Conservation (phyloP, 2,797 vertebrate genomes). For the Pseudochirops cupreus region DNA sequence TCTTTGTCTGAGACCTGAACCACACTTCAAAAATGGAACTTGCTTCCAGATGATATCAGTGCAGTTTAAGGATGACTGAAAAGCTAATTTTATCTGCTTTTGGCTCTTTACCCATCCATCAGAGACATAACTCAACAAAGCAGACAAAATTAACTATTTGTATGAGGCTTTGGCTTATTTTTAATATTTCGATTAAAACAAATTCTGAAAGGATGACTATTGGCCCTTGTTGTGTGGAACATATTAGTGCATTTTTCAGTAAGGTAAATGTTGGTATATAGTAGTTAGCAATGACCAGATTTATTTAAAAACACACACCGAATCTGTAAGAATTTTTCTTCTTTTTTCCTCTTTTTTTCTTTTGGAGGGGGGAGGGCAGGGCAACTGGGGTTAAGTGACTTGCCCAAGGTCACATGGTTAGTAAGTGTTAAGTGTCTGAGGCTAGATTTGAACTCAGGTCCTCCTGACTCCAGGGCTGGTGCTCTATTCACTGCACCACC, state of each 20-base stretch:
- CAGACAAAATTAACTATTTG: conserved; percentile 82
- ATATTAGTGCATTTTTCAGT: conserved; percentile 58
- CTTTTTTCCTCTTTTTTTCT: too few species aligned
- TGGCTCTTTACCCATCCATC: conserved; percentile 83
- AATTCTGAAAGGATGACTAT: conserved; percentile 76
- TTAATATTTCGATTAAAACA: conserved; percentile 85
- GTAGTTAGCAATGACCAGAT: neutral
- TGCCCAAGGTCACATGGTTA: too few species aligned
- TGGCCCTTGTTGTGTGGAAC: conserved; percentile 49
- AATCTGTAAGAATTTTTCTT: neutral
- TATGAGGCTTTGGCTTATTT: conserved; percentile 80
- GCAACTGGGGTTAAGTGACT: too few species aligned
- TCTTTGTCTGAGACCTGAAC: conserved; percentile 82
- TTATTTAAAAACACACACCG: neutral
- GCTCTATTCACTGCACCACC: too few species aligned
- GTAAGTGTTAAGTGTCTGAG: too few species aligned
- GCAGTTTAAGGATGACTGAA: conserved; percentile 87
- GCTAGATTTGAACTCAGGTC: too few species aligned
- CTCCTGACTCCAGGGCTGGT: too few species aligned
- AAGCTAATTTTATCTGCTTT: conserved; percentile 87
- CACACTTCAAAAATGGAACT: conserved; percentile 86
- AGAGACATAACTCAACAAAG: conserved; percentile 81
- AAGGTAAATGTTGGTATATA: conserved; percentile 47
- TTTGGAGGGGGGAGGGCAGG: too few species aligned
- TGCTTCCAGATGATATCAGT: conserved; percentile 85